A percentile compares a stretch with the other conserved stretches of the same genome.
Conservation (phyloP, 2,797 vertebrate genomes). For the Manis javanica region DNA sequence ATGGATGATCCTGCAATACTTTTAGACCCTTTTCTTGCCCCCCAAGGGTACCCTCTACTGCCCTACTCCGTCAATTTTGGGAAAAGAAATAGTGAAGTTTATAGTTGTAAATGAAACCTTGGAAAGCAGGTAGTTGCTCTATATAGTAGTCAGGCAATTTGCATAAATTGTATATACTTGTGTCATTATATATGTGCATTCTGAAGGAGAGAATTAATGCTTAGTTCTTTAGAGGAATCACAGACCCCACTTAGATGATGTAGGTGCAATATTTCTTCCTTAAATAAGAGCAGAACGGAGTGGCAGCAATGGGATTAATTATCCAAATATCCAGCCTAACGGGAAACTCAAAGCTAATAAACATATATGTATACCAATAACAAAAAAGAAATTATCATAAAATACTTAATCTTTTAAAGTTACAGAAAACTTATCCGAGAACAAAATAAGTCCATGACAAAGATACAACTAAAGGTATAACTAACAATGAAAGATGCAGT, state of each 20-base stretch:
- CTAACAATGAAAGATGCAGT: not conserved
- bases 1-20: not conserved
- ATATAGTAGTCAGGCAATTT: not conserved
- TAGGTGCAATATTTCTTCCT: not conserved
- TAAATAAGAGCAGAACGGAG: not conserved
- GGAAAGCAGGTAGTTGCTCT: not conserved
- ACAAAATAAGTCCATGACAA: not conserved
- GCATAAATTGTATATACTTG: not conserved
- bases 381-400: not conserved
- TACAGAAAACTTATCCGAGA: not conserved
- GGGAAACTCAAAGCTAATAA: not conserved
- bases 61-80: not conserved
- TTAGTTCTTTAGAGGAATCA: not conserved
- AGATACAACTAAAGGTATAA: not conserved
- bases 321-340: not conserved
- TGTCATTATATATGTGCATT: not conserved
- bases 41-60: not conserved
- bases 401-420: not conserved
- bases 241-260: not conserved
- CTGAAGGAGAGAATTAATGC: not conserved
- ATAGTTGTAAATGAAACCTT: slow-evolving; percentile 8
- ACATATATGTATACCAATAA: not conserved
- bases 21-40: not conserved
- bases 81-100: not conserved
- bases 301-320: not conserved